Evolutionary conservation across 2,113 vertebrate species (phyloP), one percentile per base, ranked within the genome.

Genomic region (Pipra filicauda): DNA sequence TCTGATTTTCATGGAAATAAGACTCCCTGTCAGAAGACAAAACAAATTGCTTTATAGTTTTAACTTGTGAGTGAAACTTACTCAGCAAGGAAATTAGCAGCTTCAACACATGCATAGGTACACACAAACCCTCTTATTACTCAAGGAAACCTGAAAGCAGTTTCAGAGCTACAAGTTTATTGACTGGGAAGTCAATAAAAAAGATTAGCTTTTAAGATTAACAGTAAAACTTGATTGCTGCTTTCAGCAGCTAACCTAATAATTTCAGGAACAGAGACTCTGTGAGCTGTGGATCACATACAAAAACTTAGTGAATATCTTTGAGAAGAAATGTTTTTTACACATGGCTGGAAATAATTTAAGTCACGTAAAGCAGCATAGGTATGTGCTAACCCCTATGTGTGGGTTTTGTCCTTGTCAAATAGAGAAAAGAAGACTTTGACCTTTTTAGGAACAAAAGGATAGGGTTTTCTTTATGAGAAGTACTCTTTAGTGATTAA

Each of bases 391-490:
- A 72, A 41, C 39, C 39, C 39, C 93, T 94, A 52, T 75, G 58
- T 96, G 73, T 95, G 88, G 62, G 35, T 79, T 89, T 96, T 96
- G 90, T 93, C 91, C 88, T 92, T 94, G 84, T 86, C 90, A 96
- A 81, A 43, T 28, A 96, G 80, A 97, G 94, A 97, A 97, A 97
- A 96, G 95, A 97, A 94, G 97, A 95, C 95, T 97, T 97, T 97
- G 97, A 95, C 97, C 97, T 97, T 97, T 96, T 95, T 70, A 95
- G 96, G 95, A 93, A 96, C 96, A 98, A 98, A 97, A 96, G 94
- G 92, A 95, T 87, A 97, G 80, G 80, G n/a, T 78, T 95, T 97
- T 95, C 86, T 92, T 94, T 95, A 95, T 95, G 77, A 97, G 88
- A 97, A 96, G 72, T 95, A 85, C 93, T 97, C 58, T 95, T 96